Conservation (phyloP, 1,140 invertebrate species). For the Idris sp. region DNA sequence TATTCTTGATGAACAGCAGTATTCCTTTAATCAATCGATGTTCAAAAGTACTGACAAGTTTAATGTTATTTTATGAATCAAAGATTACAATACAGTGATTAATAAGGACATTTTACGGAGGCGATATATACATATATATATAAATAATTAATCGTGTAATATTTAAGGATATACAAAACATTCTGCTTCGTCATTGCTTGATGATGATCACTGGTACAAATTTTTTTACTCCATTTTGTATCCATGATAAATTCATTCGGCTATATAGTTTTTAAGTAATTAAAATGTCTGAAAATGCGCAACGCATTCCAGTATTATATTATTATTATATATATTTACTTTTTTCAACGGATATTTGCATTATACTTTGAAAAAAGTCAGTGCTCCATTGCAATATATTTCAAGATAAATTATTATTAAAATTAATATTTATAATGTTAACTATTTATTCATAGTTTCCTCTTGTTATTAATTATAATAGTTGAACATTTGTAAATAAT, state of each 20-base stretch:
- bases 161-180: constrained; percentile 36
- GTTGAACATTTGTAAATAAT: constrained; percentile 71
- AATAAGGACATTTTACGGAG: constrained; percentile 51
- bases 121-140: constrained; percentile 47
- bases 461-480: constrained; percentile 63
- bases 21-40: constrained; percentile 75
- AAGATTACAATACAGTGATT: constrained; percentile 61
- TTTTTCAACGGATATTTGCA: constrained; percentile 33
- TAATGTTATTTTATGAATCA: constrained; percentile 73
- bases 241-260: constrained; percentile 37
- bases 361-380: constrained; percentile 49
- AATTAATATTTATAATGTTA: constrained; percentile 62
- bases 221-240: constrained; percentile 40
- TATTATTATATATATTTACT: constrained; percentile 45
- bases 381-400: constrained; percentile 52
- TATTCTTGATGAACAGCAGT: constrained; percentile 71
- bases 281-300: constrained; percentile 34
- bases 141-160: constrained; percentile 50
- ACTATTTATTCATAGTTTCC: constrained; percentile 62
- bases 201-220: constrained; percentile 47
- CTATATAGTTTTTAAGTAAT: constrained; percentile 51
- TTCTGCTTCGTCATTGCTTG: constrained; percentile 48
- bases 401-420: constrained; percentile 47
- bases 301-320: constrained; percentile 59
- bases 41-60: constrained; percentile 70